These are phyloP conservation scores for Lithobates pipiens DNA, from an alignment of 2,797 vertebrate genomes.

Conservation along the genomic window DNA sequence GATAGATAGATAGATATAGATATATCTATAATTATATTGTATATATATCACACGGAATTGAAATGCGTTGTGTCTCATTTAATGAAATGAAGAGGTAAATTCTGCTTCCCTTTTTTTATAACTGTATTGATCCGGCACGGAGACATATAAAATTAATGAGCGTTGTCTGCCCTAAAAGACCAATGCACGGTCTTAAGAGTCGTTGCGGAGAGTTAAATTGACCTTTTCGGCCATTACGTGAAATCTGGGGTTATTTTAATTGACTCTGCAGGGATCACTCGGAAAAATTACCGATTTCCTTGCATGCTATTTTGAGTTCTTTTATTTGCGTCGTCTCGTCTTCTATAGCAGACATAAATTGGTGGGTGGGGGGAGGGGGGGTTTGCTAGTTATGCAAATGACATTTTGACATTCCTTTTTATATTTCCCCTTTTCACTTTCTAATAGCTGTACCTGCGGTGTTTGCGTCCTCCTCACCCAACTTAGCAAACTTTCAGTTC, in stretches of 20 bases:
- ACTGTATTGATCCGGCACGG: constrained; percentile 20
- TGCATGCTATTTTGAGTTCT: neutral
- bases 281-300: constrained; percentile 4
- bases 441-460: too few species aligned
- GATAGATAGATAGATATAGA: neutral
- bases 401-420: neutral
- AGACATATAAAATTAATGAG: constrained; percentile 27
- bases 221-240: constrained; percentile 26
- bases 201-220: constrained; percentile 1
- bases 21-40: too few species aligned
- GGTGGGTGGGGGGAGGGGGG: too few species aligned
- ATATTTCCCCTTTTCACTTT: too few species aligned
- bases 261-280: constrained; percentile 25
- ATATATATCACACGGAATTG: neutral
- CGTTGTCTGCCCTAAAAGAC: neutral
- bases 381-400: neutral
- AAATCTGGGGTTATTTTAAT: constrained; percentile 34
- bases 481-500: neutral
- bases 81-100: constrained; percentile 22
- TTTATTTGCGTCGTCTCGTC: neutral
- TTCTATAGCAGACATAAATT: neutral
- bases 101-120: constrained; percentile 1
- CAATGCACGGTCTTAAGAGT: neutral
- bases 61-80: constrained; percentile 14
- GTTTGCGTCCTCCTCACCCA: too few species aligned